A percentile compares a stretch with the other conserved stretches of the same genome.
Evolutionary conservation across 2,888 invertebrate genomes (phyloP).

Genomic region (Folsomia manolachei): DNA sequence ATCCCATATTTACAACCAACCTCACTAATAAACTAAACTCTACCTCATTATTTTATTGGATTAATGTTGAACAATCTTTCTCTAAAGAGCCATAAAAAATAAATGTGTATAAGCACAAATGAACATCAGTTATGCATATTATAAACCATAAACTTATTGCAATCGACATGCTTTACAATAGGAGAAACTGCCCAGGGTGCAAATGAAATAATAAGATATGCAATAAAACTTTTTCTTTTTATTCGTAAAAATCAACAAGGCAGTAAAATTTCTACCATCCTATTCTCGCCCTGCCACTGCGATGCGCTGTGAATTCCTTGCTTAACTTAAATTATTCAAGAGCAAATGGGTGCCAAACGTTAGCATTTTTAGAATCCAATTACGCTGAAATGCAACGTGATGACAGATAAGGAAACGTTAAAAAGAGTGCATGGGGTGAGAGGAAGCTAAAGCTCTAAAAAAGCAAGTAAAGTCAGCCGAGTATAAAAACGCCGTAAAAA

Average conservation of each 20-base stretch:
- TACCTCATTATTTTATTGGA: neutral
- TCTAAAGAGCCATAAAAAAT: no score
- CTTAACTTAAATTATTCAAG: no score
- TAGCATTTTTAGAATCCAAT: neutral
- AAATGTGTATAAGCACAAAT: no score
- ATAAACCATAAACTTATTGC: no score
- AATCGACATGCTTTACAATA: no score
- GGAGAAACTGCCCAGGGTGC: neutral
- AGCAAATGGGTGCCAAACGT: neutral
- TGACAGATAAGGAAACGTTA: conserved; percentile 7
- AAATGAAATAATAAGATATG: neutral
- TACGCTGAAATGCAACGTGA: neutral
- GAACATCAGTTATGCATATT: neutral
- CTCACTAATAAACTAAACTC: neutral
- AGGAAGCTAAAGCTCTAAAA: no score
- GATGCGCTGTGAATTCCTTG: no score
- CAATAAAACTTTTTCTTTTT: neutral
- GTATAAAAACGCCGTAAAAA: conserved; percentile 4
- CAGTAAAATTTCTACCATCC: neutral
- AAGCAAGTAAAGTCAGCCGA: neutral
- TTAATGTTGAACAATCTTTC: no score
- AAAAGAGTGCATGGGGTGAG: neutral
- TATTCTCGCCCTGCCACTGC: neutral
- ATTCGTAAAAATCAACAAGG: neutral
- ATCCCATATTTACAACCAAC: no score